Base-by-base conservation (phyloP, 2,888 invertebrate species). In the Drosophila imparisetae region DNA sequence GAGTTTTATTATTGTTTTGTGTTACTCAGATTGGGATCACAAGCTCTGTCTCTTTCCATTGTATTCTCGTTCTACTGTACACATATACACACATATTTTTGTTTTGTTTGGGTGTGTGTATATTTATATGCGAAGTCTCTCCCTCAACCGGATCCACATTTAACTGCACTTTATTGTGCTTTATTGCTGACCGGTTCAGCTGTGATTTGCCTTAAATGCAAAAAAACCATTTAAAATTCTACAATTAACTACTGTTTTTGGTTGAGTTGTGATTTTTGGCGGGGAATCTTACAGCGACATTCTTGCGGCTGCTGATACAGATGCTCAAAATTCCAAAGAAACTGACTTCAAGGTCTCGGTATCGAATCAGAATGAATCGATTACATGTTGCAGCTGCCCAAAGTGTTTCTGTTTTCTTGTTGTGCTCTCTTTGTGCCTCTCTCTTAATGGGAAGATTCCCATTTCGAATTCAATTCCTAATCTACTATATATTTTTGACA, bases 121-220 rank as follows among this genome's bases (percentile, higher is more conserved):
- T n/a, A 32, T 27, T 34, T 48, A 7, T 45, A 15, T 15, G 21
- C 7, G 15, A 7, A 21, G 21, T 50, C 21, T 50, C 15, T 58
- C 27, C 11, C 32, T 57, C 75, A 85, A 85, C 85, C 85, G 85
- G 85, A 85, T 85, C 77, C 80, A 45, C 69, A 60, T 77, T 89
- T 81, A 89, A 89, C 85, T 89, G 85, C 85, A 85, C 78, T 86
- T 73, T 66, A 54, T 30, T 68, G 66, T 52, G 58, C 68, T 77
- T 87, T 72, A 40, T 67, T 60, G 58, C 63, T 70, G 72, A 81
- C 87, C 80, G 85, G 89, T 87, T 86, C 64, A 45, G 53, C 42
- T 65, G 54, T 70, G 55, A 54, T 18, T 70, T 62, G 73, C 80
- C 85, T 72, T 80, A 75, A 75, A 75, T 80, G 80, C 42, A 64